Evolutionary conservation across 2,113 vertebrate species (phyloP).

Genomic region (Carollia perspicillata): DNA sequence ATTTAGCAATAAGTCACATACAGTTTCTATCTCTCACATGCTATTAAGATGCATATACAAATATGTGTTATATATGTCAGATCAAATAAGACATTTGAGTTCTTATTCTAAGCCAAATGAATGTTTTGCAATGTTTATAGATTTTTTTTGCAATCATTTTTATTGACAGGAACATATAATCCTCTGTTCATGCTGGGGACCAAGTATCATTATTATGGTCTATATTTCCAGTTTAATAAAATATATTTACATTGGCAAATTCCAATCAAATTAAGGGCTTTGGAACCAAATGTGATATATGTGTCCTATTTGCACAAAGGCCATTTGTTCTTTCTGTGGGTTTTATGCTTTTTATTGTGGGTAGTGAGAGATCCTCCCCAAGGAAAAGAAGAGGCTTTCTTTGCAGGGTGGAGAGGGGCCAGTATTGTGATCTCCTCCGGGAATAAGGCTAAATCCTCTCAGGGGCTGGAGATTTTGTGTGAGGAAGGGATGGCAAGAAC

Average conservation of each 20-base stretch:
- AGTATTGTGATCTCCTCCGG: not conserved
- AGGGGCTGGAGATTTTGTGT: not conserved
- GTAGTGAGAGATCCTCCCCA: not conserved
- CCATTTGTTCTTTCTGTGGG: not conserved
- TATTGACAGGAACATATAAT: slow-evolving; percentile 16
- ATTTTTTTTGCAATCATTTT: not conserved
- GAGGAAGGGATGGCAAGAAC: not conserved
- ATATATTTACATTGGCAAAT: slow-evolving; percentile 31
- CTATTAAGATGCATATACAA: slow-evolving; percentile 2
- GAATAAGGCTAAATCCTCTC: not conserved
- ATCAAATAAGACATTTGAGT: not conserved
- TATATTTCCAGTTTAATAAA: slow-evolving; percentile 46
- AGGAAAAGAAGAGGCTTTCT: not conserved
- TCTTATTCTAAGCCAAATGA: not conserved
- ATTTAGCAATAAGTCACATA: not conserved
- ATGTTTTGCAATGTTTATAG: slow-evolving; percentile 8
- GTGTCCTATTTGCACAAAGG: not conserved
- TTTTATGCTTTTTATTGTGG: not conserved
- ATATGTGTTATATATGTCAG: not conserved
- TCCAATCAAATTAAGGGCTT: not conserved
- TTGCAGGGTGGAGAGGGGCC: not conserved
- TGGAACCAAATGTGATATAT: not conserved
- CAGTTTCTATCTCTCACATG: not conserved
- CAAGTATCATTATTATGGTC: not conserved
- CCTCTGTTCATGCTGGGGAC: not conserved